Evolutionary conservation across 1,140 invertebrate genomes (phyloP), one percentile per base, ranked within the genome.

Genomic region (Laodelphax striatellus): DNA sequence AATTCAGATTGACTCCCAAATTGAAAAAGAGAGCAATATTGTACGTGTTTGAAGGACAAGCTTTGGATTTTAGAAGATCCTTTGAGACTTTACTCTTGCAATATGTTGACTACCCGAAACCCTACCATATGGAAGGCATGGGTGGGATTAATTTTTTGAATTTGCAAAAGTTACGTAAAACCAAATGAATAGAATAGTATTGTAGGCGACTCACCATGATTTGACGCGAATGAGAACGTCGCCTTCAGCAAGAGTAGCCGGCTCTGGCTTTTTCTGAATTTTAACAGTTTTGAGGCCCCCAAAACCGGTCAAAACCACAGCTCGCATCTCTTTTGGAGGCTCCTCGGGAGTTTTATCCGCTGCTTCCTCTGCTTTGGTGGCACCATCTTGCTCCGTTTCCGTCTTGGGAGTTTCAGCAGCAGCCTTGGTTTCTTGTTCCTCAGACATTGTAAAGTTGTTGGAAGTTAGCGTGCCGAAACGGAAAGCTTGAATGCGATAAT

Each of bases 261-360:
- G 85, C 71, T 90, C 86, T 13, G 87, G 85, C 70, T 87, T 89
- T 72, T 83, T 87, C 65, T 84, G 78, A 55, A 87, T 82, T 75
- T 91, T 91, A 67, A 92, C 82, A 72, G 84, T 84, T 72, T 91
- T 91, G 53, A 90, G 77, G 24, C 88, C 88, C 22, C 90, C 90
- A 73, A 91, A 92, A 67, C 86, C 83, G 55, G 83, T 86, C 58
- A 92, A 78, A 62, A 91, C 85, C 62, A 93, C 82, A 63, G 84
- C 85, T 73, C 84, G 79, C 87, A 91, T 90, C 74, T 91, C 86
- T 73, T 88, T 87, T 34, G 79, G 79, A 60, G 83, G 79, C 64
- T 79, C 76, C 58, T 73, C 71, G 57, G 80, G 79, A 64, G 77
- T 74, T 64, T 77, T 80, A 66, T 83, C 78, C 61, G 80, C 78